Evolutionary conservation across 2,888 invertebrate species (phyloP).

Genomic region (Macrosiphum euphorbiae): DNA sequence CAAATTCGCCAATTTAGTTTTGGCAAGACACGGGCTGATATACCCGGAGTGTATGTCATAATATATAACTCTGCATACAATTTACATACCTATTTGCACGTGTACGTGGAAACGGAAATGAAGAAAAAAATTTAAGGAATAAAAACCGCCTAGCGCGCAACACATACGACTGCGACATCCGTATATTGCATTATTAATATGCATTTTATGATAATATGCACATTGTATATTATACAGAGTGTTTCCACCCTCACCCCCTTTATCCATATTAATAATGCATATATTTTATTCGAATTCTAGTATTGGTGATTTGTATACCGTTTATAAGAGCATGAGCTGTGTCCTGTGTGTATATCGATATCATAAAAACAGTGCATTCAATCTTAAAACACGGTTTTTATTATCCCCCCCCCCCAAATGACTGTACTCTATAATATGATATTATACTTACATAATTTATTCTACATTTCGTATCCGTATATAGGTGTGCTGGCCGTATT

Average conservation of each 20-base stretch:
- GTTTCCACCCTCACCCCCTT: neutral
- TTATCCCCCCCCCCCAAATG: neutral
- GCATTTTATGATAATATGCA: neutral
- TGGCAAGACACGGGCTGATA: neutral
- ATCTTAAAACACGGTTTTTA: neutral
- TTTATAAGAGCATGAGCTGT: neutral
- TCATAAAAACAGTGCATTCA: neutral
- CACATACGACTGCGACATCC: neutral
- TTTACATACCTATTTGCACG: neutral
- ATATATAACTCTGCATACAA: neutral
- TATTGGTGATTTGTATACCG: neutral
- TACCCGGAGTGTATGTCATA: neutral
- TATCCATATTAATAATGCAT: neutral
- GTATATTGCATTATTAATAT: neutral
- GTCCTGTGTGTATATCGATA: neutral
- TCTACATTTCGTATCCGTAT: neutral
- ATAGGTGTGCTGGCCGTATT: no score
- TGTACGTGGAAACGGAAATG: constrained; percentile 15
- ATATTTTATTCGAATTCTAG: neutral
- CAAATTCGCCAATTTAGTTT: neutral
- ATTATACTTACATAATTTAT: neutral
- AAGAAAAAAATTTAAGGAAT: neutral
- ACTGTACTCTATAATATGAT: neutral
- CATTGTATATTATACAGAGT: neutral
- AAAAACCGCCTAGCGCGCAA: neutral